phyloP scores from a whole-genome alignment of 2,888 invertebrate species.

The Cotesia congregata region DNA sequence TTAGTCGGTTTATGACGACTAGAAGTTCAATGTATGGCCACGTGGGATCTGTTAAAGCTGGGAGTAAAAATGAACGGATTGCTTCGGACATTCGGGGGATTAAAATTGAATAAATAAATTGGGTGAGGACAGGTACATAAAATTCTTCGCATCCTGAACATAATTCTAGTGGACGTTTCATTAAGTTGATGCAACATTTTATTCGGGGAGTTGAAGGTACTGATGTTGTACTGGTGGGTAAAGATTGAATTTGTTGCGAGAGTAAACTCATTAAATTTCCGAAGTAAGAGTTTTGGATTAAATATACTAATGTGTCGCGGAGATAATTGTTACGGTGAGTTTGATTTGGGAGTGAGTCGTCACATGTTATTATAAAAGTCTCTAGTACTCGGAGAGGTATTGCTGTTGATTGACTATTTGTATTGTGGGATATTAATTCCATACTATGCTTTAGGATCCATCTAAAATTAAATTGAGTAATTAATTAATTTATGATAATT shows the following conservation, averaged over 20 bases:
- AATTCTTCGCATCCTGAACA: conserved; percentile 72
- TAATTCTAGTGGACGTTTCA: conserved; percentile 81
- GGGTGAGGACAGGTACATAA: conserved; percentile 72
- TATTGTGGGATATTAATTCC: conserved; percentile 71
- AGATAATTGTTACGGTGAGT: conserved; percentile 63
- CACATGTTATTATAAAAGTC: conserved; percentile 75
- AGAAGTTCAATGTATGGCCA: conserved; percentile 73
- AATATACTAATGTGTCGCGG: conserved; percentile 61
- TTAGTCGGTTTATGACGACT: conserved; percentile 67
- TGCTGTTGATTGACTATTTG: conserved; percentile 64
- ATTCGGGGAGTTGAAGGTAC: conserved; percentile 82
- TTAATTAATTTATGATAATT: not conserved
- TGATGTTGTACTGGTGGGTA: conserved; percentile 78
- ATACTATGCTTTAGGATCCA: conserved; percentile 73
- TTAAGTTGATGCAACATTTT: conserved; percentile 81
- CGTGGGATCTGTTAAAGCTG: conserved; percentile 74
- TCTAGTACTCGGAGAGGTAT: conserved; percentile 85
- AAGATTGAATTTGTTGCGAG: conserved; percentile 72
- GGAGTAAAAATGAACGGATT: conserved; percentile 79
- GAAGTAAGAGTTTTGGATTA: conserved; percentile 75
- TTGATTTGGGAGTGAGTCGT: conserved; percentile 58
- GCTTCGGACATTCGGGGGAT: conserved; percentile 78
- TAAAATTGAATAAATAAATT: conserved; percentile 79
- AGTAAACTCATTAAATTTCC: conserved; percentile 79
- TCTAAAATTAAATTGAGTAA: conserved; percentile 59